Percentiles rank a stretch among this genome's conserved stretches.
These are phyloP conservation scores for Scopus umbretta DNA, from an alignment of 2,113 vertebrate genomes.

Conservation along the genomic window DNA sequence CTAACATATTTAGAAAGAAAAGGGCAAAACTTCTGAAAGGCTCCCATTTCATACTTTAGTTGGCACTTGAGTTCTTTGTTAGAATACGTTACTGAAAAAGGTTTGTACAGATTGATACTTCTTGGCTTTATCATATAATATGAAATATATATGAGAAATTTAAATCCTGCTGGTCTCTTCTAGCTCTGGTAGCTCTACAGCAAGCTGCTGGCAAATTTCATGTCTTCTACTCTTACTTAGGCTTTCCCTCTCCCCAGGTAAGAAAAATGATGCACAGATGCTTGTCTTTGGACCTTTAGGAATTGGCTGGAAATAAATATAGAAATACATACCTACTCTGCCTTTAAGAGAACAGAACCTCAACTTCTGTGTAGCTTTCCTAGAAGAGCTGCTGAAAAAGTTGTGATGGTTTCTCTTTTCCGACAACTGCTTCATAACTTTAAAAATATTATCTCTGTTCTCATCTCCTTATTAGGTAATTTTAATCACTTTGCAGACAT, in stretches of 20 bases:
- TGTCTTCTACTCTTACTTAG: background rate
- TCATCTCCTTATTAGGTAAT: constrained; percentile 6
- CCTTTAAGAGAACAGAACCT: background rate
- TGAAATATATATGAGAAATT: background rate
- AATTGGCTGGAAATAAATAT: background rate
- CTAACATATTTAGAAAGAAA: background rate
- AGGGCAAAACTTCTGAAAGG: background rate
- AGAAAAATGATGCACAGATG: background rate
- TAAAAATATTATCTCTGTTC: background rate
- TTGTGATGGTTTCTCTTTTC: background rate
- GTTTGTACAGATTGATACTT: background rate
- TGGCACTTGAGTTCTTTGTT: background rate
- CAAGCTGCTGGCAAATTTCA: background rate
- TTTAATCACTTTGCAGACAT: background rate
- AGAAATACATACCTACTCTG: background rate
- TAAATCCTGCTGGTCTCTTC: background rate
- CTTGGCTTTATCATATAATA: background rate
- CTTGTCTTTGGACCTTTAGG: background rate
- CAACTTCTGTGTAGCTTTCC: background rate
- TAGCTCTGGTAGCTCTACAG: background rate
- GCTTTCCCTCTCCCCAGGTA: background rate
- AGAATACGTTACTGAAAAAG: background rate
- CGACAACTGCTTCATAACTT: background rate
- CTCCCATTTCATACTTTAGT: background rate
- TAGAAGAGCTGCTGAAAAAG: background rate